Percentiles rank a stretch among this genome's conserved stretches.
phyloP scores from a whole-genome alignment of 1,140 invertebrate genomes.

The Aphidius ervi region DNA sequence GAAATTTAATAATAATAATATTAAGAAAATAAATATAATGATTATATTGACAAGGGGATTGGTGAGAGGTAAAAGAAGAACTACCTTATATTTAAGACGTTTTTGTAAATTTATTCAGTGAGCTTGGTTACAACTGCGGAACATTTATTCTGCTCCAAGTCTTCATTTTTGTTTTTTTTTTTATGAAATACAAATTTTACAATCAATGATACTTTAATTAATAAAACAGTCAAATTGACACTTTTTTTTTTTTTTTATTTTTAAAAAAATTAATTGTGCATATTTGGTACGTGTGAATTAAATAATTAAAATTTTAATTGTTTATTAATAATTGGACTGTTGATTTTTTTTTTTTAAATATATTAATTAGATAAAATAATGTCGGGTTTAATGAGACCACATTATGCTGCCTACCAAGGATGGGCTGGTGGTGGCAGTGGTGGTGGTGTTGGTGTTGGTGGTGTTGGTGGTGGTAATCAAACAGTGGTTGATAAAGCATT shows the following conservation, averaged over 20 bases:
- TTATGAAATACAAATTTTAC: too few relatives aligned
- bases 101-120: too few relatives aligned
- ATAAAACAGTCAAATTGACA: too few relatives aligned
- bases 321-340: background rate
- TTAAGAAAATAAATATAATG: too few relatives aligned
- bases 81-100: too few relatives aligned
- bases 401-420: conserved; percentile 36
- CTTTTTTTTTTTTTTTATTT: background rate
- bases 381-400: conserved; percentile 46
- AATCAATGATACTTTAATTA: too few relatives aligned
- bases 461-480: conserved; percentile 30
- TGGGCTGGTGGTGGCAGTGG: conserved; percentile 30
- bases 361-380: conserved; percentile 35
- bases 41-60: too few relatives aligned
- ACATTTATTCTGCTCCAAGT: too few relatives aligned
- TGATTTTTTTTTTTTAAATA: background rate
- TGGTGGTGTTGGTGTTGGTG: conserved; percentile 37
- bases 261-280: conserved; percentile 4
- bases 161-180: too few relatives aligned
- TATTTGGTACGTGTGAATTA: background rate
- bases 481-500: conserved; percentile 52
- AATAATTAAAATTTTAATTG: background rate
- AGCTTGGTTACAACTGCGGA: too few relatives aligned
- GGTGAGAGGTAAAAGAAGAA: too few relatives aligned
- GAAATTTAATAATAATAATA: too few relatives aligned